Percentiles rank a stretch among this genome's conserved stretches.
These are phyloP conservation scores for Paramormyrops hopkinsi DNA, from an alignment of 2,797 vertebrate genomes.

Conservation along the genomic window DNA sequence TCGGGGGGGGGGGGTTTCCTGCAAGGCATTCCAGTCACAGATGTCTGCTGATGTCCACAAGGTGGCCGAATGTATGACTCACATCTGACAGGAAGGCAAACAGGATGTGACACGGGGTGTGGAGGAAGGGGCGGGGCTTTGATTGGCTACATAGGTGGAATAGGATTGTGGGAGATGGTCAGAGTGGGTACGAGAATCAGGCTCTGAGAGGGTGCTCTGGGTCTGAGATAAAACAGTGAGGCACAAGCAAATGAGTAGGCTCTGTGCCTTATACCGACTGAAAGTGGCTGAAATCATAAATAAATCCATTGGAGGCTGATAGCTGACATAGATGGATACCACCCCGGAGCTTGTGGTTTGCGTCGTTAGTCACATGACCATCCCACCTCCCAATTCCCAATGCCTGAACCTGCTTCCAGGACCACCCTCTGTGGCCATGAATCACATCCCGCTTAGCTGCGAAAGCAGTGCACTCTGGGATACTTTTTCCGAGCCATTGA, in stretches of 20 bases:
- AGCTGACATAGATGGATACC: not conserved
- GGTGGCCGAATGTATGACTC: not conserved
- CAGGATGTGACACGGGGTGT: not conserved
- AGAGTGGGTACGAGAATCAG: not conserved
- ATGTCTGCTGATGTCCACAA: not conserved
- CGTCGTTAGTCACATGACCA: not conserved
- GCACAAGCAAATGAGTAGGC: not conserved
- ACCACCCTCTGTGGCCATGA: not conserved
- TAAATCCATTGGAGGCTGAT: not conserved
- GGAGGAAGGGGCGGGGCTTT: not conserved
- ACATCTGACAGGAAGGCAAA: not conserved
- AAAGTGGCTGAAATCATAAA: not conserved
- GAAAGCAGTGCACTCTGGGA: conserved; percentile 3
- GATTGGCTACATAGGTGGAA: not conserved
- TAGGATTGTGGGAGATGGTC: not conserved
- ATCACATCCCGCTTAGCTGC: not conserved
- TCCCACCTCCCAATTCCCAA: not conserved
- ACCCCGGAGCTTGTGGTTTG: not conserved
- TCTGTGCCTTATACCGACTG: not conserved
- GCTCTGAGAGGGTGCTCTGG: not conserved
- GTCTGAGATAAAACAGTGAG: not conserved
- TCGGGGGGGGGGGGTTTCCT: not conserved
- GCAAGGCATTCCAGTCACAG: not conserved
- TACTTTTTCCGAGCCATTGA: not conserved
- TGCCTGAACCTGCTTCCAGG: not conserved